Conservation (phyloP, 2,797 vertebrate genomes). For the Melanotaenia maccullochi region DNA sequence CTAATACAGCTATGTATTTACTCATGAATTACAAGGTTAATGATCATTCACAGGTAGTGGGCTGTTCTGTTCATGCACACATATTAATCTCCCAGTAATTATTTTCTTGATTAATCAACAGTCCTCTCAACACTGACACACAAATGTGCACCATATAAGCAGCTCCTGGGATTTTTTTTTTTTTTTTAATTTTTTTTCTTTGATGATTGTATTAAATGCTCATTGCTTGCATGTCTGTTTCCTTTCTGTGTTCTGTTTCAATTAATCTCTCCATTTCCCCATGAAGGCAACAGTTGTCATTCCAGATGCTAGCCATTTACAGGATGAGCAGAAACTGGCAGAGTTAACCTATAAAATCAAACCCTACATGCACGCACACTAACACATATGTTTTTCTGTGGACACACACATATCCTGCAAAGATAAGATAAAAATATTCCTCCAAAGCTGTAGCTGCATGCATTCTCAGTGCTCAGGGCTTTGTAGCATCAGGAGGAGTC, state of each 20-base stretch:
- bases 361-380: slow-evolving; percentile 8
- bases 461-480: not conserved
- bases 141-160: slow-evolving; percentile 3
- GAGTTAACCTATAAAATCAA: slow-evolving; percentile 27
- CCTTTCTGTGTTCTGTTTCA: slow-evolving; percentile 65
- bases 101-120: slow-evolving; percentile 48
- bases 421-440: not conserved
- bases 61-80: slow-evolving; percentile 20
- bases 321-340: slow-evolving; percentile 50
- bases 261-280: slow-evolving; percentile 71
- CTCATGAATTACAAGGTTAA: slow-evolving; percentile 54
- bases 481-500: slow-evolving; percentile 20
- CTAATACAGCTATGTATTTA: slow-evolving; percentile 27
- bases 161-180: not conserved
- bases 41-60: slow-evolving; percentile 60
- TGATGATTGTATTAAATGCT: slow-evolving; percentile 59
- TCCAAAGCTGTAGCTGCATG: not conserved
- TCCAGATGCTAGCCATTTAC: slow-evolving; percentile 71
- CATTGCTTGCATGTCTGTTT: slow-evolving; percentile 59
- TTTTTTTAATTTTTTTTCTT: slow-evolving; percentile 25
- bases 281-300: slow-evolving; percentile 73
- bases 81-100: slow-evolving; percentile 59
- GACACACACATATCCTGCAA: not conserved
- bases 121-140: slow-evolving; percentile 19
- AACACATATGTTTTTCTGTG: not conserved